A percentile compares a stretch with the other conserved stretches of the same genome.
phyloP scores from a whole-genome alignment of 64 coral and sea anemone species.

The Pocillopora verrucosa region DNA sequence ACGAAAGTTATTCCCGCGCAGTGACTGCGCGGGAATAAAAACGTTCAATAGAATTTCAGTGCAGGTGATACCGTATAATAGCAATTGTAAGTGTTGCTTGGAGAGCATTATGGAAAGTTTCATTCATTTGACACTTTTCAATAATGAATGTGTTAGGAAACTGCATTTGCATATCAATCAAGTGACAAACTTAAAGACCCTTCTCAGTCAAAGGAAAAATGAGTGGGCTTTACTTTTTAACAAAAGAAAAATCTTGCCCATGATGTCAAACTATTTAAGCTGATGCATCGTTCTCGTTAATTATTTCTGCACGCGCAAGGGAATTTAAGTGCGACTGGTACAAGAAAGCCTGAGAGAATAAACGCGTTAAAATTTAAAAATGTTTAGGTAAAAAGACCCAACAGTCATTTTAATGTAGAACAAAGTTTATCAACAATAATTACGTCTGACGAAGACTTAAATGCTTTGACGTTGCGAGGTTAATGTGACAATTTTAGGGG shows the following conservation, averaged over 20 bases:
- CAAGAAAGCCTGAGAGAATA: too few species aligned
- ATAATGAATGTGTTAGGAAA: slow-evolving; percentile 35
- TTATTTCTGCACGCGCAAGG: neutral
- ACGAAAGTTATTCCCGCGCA: neutral
- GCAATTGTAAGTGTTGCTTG: neutral
- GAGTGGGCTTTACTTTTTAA: neutral
- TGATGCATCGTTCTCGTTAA: neutral
- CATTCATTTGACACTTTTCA: slow-evolving; percentile 45
- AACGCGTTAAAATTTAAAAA: slow-evolving; percentile 2
- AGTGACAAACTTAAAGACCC: slow-evolving; percentile 1
- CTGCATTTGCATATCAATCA: slow-evolving; percentile 33
- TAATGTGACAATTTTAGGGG: neutral
- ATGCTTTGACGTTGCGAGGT: neutral
- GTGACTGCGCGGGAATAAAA: neutral
- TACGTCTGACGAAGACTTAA: neutral
- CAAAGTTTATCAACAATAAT: neutral
- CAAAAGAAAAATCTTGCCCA: neutral
- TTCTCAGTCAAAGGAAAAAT: slow-evolving; percentile 6
- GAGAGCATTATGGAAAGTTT: neutral
- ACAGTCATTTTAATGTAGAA: neutral
- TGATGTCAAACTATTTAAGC: neutral
- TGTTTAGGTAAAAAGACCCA: neutral
- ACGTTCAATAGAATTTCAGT: neutral
- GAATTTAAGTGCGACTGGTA: neutral
- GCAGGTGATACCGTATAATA: slow-evolving; percentile 2